phyloP scores from a whole-genome alignment of 2,113 vertebrate species.

The Jacana jacana region DNA sequence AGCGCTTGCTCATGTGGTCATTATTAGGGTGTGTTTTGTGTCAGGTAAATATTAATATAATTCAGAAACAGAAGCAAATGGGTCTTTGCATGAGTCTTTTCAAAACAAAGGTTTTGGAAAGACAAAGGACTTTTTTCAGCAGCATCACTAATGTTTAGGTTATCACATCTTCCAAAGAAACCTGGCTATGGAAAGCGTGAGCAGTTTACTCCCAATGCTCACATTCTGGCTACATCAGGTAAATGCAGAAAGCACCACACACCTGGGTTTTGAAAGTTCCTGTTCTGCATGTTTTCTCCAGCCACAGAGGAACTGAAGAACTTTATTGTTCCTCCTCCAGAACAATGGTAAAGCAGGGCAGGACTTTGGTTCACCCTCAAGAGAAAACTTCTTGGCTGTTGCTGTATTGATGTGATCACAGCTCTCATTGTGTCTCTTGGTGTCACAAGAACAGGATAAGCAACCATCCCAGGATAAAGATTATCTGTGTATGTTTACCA shows the following conservation, averaged over 20 bases:
- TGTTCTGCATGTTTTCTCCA: neutral
- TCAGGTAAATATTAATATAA: accelerated
- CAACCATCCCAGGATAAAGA: neutral
- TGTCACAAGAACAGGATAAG: neutral
- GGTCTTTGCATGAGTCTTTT: neutral
- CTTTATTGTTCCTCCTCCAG: neutral
- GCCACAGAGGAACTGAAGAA: neutral
- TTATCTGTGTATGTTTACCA: neutral
- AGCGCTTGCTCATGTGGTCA: neutral
- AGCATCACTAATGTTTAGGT: neutral
- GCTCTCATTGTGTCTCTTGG: neutral
- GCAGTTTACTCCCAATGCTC: neutral
- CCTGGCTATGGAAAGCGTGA: neutral
- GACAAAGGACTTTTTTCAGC: neutral
- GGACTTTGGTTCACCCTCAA: neutral
- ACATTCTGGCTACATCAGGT: neutral
- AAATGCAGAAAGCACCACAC: neutral
- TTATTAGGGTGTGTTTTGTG: neutral
- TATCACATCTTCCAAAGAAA: neutral
- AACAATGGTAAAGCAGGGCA: neutral
- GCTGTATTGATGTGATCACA: accelerated
- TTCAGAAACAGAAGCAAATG: neutral
- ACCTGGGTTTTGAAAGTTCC: neutral
- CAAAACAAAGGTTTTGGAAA: neutral
- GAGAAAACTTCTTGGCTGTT: neutral